Evolutionary conservation across 2,113 vertebrate genomes (phyloP).

Genomic region (Syngnathus scovelli): DNA sequence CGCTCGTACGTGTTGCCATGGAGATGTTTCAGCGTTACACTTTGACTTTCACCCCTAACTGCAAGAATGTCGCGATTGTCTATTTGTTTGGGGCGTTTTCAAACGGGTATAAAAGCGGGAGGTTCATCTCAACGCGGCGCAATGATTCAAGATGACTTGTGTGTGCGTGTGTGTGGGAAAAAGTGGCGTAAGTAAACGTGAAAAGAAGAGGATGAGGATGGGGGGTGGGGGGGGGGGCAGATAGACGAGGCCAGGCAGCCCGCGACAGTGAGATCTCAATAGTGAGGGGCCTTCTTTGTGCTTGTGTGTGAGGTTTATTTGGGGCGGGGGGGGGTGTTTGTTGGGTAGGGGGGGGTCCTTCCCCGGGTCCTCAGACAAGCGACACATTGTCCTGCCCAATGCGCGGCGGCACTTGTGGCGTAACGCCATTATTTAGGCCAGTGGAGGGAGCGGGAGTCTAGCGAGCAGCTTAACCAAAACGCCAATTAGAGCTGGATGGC

Average conservation of each 20-base stretch:
- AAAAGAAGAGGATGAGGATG: conserved; percentile 12
- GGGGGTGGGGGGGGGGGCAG: conserved; percentile 8
- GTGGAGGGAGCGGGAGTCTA: conserved; percentile 62
- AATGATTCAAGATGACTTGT: background rate
- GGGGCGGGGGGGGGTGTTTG: conserved; percentile 45
- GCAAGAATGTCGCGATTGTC: background rate
- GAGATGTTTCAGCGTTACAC: background rate
- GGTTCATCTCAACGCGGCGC: background rate
- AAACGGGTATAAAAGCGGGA: background rate
- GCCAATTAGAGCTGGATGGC: conserved; percentile 72
- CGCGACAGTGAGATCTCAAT: conserved; percentile 70
- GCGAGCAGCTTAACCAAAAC: conserved; percentile 72
- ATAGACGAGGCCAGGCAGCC: conserved; percentile 52
- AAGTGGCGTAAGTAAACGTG: conserved; percentile 20
- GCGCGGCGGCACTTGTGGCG: conserved; percentile 69
- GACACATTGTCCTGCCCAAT: conserved; percentile 66
- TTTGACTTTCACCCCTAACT: background rate
- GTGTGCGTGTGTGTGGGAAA: background rate
- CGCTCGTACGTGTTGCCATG: background rate
- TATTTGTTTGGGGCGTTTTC: background rate
- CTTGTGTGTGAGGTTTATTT: conserved; percentile 68
- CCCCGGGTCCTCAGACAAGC: conserved; percentile 65
- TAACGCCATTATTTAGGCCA: conserved; percentile 72
- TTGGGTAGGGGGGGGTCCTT: conserved; percentile 52
- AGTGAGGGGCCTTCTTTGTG: conserved; percentile 70